A percentile compares a stretch with the other conserved stretches of the same genome.
Conservation (phyloP, 2,797 vertebrate genomes). For the Limosa lapponica region DNA sequence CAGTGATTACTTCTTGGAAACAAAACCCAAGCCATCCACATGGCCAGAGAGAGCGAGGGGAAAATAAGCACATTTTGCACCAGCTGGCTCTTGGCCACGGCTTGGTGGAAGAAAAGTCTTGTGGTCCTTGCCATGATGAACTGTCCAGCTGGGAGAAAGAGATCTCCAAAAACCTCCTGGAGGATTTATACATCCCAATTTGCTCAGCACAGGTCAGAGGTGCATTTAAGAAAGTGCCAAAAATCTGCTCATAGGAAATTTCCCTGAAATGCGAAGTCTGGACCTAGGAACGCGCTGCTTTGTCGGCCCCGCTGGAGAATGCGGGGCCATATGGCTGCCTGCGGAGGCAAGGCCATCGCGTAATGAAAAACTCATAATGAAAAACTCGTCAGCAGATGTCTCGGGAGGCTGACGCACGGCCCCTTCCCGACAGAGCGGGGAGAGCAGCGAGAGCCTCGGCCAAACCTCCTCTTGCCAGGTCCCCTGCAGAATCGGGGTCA, state of each 20-base stretch:
- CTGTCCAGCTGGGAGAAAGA: background rate
- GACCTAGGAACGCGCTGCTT: fast-evolving
- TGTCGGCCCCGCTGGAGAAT: background rate
- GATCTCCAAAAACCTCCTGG: background rate
- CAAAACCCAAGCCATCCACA: background rate
- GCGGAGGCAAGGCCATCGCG: background rate
- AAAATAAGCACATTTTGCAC: background rate
- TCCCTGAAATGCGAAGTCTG: background rate
- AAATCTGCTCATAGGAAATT: background rate
- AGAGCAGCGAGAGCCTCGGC: background rate
- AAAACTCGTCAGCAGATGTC: slow-evolving; percentile 27
- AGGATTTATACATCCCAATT: background rate
- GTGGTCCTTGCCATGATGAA: background rate
- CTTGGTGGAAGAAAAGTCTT: background rate
- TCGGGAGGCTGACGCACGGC: background rate
- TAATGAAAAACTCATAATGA: background rate
- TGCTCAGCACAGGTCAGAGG: background rate
- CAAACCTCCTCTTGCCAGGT: background rate
- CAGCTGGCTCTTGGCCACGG: background rate
- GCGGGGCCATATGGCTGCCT: background rate
- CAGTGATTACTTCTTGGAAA: slow-evolving; percentile 39
- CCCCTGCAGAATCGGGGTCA: background rate
- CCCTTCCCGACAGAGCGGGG: fast-evolving
- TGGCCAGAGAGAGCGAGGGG: background rate
- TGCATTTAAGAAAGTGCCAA: background rate